Conservation (phyloP, 2,113 vertebrate genomes). For the Deroptyus accipitrinus region DNA sequence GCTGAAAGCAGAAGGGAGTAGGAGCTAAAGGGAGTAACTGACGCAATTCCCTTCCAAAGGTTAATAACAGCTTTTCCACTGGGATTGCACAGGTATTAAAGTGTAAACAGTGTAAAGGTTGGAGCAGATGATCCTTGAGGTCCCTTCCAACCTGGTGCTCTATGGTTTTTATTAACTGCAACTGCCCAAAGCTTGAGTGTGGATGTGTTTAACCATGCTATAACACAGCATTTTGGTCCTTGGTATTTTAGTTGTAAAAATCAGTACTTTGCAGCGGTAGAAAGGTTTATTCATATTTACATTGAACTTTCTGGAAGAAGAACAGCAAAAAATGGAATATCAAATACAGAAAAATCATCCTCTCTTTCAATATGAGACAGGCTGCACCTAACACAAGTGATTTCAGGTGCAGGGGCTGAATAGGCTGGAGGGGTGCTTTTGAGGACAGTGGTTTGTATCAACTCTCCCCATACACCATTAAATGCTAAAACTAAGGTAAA, state of each 20-base stretch:
- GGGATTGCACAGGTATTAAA: not conserved
- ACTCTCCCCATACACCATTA: not conserved
- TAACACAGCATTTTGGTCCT: not conserved
- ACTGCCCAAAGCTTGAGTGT: fast-evolving
- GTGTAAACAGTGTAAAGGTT: not conserved
- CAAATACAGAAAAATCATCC: not conserved
- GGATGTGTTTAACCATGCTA: fast-evolving
- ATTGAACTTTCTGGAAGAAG: not conserved
- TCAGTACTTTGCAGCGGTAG: not conserved
- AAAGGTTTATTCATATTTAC: not conserved
- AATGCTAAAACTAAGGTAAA: not conserved
- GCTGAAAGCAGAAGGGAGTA: no score
- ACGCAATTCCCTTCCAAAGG: not conserved
- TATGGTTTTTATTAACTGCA: not conserved
- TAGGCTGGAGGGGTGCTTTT: not conserved
- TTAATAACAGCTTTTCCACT: not conserved
- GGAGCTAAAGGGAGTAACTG: not conserved
- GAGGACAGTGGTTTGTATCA: not conserved
- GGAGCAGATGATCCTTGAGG: not conserved
- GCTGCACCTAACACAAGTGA: not conserved
- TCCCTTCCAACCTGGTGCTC: not conserved
- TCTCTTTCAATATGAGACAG: not conserved
- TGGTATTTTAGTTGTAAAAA: not conserved
- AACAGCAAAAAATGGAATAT: not conserved
- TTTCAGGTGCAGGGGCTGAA: no score